Evolutionary conservation across 1,140 invertebrate species (phyloP), one percentile per base, ranked within the genome.

Genomic region (Drosophila ogumai): DNA sequence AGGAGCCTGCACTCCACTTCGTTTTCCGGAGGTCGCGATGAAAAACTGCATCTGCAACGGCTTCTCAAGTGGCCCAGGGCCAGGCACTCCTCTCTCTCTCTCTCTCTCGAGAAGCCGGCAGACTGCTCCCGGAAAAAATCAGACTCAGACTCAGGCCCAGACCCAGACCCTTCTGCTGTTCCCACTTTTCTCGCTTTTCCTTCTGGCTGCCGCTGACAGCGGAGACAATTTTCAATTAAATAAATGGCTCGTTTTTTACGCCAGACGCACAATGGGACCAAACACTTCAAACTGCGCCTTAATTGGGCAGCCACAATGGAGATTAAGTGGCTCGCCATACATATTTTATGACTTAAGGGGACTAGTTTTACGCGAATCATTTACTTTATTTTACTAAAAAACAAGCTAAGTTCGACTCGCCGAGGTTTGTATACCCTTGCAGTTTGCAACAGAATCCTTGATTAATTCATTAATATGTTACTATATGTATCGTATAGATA

Each of bases 141-240:
- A 43, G 49, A 43, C 49, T 40, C 43, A 36, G 60, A 25, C 28
- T 10, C 49, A 44, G 38, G 25, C 19, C 32, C 41, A 54, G 36
- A 22, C 9, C 40, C 66, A 55, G 52, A 25, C 58, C 57, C 44
- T 76, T 67, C 36, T 60, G 73, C 55, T 56, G 56, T 54, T 54
- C 47, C 32, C 34, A 55, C 34, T 38, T 38, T 59, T 71, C 59
- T 31, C 58, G 71, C 74, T 82, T 66, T 69, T 78, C 65, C 78
- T 58, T 41, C 73, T 47, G 32, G 47, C 82, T 86, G 82, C 56
- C 54, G 75, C 66, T 88, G 82, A 86, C 82, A 86, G 82, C 84
- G 67, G 73, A 86, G 82, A 86, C 82, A 86, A 86, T 86, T 86
- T 86, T 86, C 82, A 86, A 86, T 86, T 86, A 86, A 86, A 86